phyloP scores from a whole-genome alignment of 2,797 vertebrate genomes.

The Cottoperca gobio region DNA sequence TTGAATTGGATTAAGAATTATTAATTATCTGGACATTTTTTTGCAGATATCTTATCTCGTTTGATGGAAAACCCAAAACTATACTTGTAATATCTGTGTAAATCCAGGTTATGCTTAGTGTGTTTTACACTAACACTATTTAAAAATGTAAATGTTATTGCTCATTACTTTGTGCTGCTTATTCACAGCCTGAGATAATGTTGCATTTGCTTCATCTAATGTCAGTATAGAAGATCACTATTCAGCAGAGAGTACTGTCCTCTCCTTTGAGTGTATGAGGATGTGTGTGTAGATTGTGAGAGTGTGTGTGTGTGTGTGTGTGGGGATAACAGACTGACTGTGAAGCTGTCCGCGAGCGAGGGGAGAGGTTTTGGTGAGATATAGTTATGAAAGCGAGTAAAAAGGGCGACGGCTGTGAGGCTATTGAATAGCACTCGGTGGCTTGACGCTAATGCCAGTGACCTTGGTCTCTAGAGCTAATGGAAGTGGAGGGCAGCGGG shows the following conservation, averaged over 20 bases:
- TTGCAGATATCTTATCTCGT: not conserved
- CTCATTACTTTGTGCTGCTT: not conserved
- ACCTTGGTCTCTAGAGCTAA: conserved; percentile 83
- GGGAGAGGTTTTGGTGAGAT: conserved; percentile 44
- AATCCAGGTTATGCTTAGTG: not conserved
- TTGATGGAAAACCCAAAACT: not conserved
- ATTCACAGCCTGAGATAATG: not conserved
- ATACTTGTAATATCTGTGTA: not conserved
- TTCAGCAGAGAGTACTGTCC: not conserved
- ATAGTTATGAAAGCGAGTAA: conserved; percentile 67
- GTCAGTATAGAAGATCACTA: not conserved
- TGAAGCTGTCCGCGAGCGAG: conserved; percentile 31
- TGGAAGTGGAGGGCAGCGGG: conserved; percentile 80
- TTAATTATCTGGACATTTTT: not conserved
- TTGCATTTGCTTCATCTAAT: not conserved
- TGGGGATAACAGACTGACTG: conserved; percentile 23
- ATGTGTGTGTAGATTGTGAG: conserved; percentile 24
- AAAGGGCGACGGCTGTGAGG: conserved; percentile 34
- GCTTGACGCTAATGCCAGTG: conserved; percentile 65
- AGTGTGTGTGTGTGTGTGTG: conserved; percentile 13
- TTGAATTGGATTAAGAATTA: not conserved
- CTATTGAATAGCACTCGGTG: conserved; percentile 67
- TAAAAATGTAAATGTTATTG: not conserved
- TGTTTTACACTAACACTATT: no score
- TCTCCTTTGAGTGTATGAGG: conserved; percentile 16